phyloP scores from a whole-genome alignment of 2,113 vertebrate genomes.

The Equus quagga region DNA sequence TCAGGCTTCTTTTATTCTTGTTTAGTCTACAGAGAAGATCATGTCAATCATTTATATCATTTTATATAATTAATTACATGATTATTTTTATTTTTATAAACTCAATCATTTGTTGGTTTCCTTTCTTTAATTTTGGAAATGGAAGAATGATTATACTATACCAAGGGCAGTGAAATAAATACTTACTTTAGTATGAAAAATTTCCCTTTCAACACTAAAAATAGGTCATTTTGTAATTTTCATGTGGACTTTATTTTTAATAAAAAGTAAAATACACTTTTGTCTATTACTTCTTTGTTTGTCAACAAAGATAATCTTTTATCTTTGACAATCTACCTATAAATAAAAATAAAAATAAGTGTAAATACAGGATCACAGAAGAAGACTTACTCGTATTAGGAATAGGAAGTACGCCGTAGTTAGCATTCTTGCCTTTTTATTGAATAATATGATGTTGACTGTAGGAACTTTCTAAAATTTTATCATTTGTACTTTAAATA shows the following conservation, averaged over 20 bases:
- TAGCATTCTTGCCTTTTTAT: background rate
- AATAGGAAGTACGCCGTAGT: background rate
- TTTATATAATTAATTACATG: background rate
- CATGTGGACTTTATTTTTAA: background rate
- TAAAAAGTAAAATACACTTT: conserved; percentile 1
- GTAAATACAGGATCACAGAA: background rate
- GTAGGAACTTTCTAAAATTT: background rate
- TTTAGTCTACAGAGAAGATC: conserved; percentile 12
- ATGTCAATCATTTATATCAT: background rate
- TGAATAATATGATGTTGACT: background rate
- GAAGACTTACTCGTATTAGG: background rate
- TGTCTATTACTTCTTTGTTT: background rate
- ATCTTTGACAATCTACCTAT: background rate
- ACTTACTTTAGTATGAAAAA: background rate
- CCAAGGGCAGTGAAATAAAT: background rate
- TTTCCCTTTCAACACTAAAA: background rate
- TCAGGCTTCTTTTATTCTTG: background rate
- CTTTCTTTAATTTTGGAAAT: conserved; percentile 16
- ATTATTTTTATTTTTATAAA: background rate
- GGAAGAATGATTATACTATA: background rate
- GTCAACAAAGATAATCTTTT: background rate
- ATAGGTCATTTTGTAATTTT: background rate
- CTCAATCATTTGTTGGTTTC: background rate
- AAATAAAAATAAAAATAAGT: background rate
- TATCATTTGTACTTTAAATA: background rate